Evolutionary conservation across 2,113 vertebrate species (phyloP).

Genomic region (Pionites leucogaster): DNA sequence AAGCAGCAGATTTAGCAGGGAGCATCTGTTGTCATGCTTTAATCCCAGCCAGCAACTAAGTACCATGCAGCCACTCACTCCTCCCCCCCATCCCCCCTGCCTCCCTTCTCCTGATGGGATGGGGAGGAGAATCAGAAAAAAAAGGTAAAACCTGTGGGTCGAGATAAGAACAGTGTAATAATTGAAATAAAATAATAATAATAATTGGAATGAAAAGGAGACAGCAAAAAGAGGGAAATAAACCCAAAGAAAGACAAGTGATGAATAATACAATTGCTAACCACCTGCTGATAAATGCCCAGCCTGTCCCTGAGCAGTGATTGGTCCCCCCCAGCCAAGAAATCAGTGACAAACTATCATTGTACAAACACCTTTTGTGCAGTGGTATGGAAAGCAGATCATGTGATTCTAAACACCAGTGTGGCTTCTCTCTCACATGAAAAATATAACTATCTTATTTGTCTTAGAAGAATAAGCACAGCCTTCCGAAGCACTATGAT

Average conservation of each 20-base stretch:
- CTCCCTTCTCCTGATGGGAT: background rate
- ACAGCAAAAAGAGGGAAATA: background rate
- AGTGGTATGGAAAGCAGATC: background rate
- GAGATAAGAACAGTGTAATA: background rate
- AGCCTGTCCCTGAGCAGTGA: background rate
- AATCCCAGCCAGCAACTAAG: background rate
- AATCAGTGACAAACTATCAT: background rate
- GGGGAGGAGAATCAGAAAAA: background rate
- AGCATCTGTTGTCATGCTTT: background rate
- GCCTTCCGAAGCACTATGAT: background rate
- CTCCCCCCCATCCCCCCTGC: background rate
- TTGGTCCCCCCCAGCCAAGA: background rate
- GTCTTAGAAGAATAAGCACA: background rate
- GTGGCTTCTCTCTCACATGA: background rate
- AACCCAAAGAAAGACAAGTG: background rate
- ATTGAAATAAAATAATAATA: background rate
- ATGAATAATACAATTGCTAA: background rate
- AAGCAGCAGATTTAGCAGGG: background rate
- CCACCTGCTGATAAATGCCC: background rate
- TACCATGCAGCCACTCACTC: background rate
- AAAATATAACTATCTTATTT: background rate
- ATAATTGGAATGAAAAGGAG: background rate
- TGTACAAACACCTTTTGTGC: background rate
- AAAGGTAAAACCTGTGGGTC: background rate
- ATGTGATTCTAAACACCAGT: background rate